Base-by-base conservation (phyloP, 2,888 invertebrate species). In the Thysanoteuthis rhombus region DNA sequence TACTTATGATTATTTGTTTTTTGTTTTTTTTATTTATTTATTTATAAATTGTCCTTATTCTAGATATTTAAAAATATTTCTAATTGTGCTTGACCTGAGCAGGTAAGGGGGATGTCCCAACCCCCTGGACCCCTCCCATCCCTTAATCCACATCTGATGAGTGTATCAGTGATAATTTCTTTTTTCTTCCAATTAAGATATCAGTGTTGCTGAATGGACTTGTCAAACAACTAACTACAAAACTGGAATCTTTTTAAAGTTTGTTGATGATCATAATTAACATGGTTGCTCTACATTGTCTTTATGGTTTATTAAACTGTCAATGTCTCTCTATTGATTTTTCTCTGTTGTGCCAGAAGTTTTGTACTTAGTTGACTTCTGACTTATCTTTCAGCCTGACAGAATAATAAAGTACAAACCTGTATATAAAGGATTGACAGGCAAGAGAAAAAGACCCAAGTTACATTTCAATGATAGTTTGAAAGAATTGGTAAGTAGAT, bases 331-430 rank as follows among this genome's bases (percentile, higher is more conserved):
- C 8, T 12, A 75, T 12, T 3, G n/a, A 75, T n/a, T 2, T 10
- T 16, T 75, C n/a, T 75, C 39, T 32, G 12, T 91, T 42, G 32
- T 12, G 6, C 19, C 16, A 28, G 6, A 12, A 42, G 38, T n/a
- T 47, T 40, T 90, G 39, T 89, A n/a, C n/a, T 89, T 40, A 10
- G 5, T n/a, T n/a, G n/a, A n/a, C 36, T n/a, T 22, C 28, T 36
- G 28, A 42, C 90, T 93, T 58, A 58, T 90, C 89, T 95, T 95
- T 90, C 95, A 96, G 96, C 94, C 95, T n/a, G 94, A 95, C 75
- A 95, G 96, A 94, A 94, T 97, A 39, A 94, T 96, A 28, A 95
- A 95, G 75, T 97, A 97, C 94, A 94, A 94, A 42, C 95, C 95
- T 93, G 95, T 96, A 93, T 96, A 95, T 94, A 94, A 93, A 90